Base-by-base conservation (phyloP, 2,888 invertebrate species). In the Megamerina dolium region DNA sequence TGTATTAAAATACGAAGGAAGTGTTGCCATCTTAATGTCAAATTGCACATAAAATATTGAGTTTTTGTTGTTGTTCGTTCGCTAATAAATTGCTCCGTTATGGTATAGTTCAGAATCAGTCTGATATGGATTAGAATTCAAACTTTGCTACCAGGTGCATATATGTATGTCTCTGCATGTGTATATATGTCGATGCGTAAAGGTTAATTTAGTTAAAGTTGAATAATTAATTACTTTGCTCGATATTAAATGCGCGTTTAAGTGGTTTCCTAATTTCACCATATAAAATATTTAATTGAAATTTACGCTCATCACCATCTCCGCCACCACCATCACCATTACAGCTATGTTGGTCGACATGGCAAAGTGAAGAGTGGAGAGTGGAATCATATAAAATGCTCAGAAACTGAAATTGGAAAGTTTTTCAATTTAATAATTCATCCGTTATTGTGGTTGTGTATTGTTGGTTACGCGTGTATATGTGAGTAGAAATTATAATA, bases 211-310 rank as follows among this genome's bases (percentile, higher is more conserved):
- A 57, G 60, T 60, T 61, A 47, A 54, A 54, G 56, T 56, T 61
- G 50, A 58, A 59, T 60, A 60, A 60, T 61, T 60, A 60, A 61
- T 61, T 54, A 58, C 51, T 49, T 58, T 53, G 53, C 20, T 51
- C 51, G 61, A 58, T 61, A 60, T 60, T 59, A 61, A 60, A 60
- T 61, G 59, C 58, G 59, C 60, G 59, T 61, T 60, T 60, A 60
- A 58, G 50, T 54, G 57, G 31, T 37, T 30, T 23, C 17, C 33
- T 43, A 43, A 37, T 43, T 37, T 43, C 31, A 26, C 12, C 43
- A 36, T 52, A 52, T 61, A 57, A 59, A 60, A 60, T 60, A 61
- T 61, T 60, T 61, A 60, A 60, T 61, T 60, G 59, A 59, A 60
- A 55, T 54, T 57, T 50, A 52, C 10, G 31, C 31, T 14, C 16